Percentiles rank a stretch among this genome's conserved stretches.
Evolutionary conservation across 2,113 vertebrate species (phyloP).

Genomic region (Equus quagga): DNA sequence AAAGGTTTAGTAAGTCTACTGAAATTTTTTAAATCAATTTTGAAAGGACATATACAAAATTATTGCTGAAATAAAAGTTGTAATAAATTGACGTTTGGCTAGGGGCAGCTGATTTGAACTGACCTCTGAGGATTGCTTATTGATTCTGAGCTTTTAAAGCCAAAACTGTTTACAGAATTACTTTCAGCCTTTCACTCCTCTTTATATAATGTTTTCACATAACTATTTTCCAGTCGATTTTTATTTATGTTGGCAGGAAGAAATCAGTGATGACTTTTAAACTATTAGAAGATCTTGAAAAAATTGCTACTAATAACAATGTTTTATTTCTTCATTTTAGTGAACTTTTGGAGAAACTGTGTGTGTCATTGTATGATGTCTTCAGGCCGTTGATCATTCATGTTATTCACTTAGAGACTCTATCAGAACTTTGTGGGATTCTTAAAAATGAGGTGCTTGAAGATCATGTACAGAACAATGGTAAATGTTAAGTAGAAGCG

Average conservation of each 20-base stretch:
- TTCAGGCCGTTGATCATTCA: constrained; percentile 98
- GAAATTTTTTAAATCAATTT: constrained; percentile 46
- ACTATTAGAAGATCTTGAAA: constrained; percentile 52
- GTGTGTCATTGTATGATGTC: constrained; percentile 96
- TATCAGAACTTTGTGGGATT: constrained; percentile 98
- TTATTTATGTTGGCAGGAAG: constrained; percentile 1
- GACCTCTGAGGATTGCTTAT: background rate
- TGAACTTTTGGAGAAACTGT: constrained; percentile 96
- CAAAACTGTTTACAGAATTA: background rate
- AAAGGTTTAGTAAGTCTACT: background rate
- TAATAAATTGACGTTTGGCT: constrained; percentile 26
- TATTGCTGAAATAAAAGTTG: constrained; percentile 48
- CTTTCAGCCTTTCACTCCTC: background rate
- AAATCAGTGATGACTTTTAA: constrained; percentile 37
- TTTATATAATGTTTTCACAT: background rate
- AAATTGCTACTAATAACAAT: constrained; percentile 43
- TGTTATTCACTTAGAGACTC: constrained; percentile 97
- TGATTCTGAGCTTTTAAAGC: constrained; percentile 50
- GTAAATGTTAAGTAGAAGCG: constrained; percentile 83
- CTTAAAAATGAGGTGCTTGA: constrained; percentile 99
- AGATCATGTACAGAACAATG: constrained; percentile 97
- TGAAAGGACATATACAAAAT: constrained; percentile 2
- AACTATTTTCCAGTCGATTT: background rate
- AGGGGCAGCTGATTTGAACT: constrained; percentile 45
- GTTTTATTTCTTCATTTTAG: constrained; percentile 84